Evolutionary conservation across 2,888 invertebrate species (phyloP), one percentile per base, ranked within the genome.

Genomic region (Plagodis pulveraria): DNA sequence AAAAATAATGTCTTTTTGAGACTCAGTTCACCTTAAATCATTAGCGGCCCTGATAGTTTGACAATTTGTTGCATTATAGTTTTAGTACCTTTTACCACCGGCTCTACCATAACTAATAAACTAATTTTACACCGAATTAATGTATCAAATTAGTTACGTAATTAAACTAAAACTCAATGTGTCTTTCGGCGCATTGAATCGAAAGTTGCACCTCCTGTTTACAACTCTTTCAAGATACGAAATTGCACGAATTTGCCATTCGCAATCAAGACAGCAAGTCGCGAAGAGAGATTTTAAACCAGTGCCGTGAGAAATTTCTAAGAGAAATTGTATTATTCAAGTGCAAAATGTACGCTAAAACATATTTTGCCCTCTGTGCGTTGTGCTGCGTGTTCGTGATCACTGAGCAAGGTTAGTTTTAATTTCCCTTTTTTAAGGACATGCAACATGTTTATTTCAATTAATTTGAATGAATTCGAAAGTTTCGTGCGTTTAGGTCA

Each of bases 241-340:
- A 52, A 45, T 33, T 58, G 57, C 58, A 50, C 53, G 58, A 58
- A 49, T 50, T 53, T 7, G 59, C 43, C 69, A 69, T 67, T 69
- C 61, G 48, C 57, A 42, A 52, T 54, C 55, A 42, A 57, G 62
- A 51, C 12, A 42, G 11, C 45, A 47, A 32, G 42, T 42, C 12
- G 12, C 44, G 34, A 12, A 42, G 12, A 42, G 48, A 55, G 40
- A 52, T 50, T 49, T 22, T 35, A 33, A 51, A 45, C 36, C 56
- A 42, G 51, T 53, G 50, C 43, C 7, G 48, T 44, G 54, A 54
- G 40, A 45, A 38, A 22, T 33, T 32, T 43, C 54, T 58, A 46
- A 35, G 7, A 35, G 6, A 44, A 43, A 6, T 53, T 33, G 2
- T 41, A 32, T 6, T 50, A 12, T 32, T 40, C 22, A n/a, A 40